Evolutionary conservation across 2,113 vertebrate genomes (phyloP), one percentile per base, ranked within the genome.

Genomic region (Mastomys natalensis): DNA sequence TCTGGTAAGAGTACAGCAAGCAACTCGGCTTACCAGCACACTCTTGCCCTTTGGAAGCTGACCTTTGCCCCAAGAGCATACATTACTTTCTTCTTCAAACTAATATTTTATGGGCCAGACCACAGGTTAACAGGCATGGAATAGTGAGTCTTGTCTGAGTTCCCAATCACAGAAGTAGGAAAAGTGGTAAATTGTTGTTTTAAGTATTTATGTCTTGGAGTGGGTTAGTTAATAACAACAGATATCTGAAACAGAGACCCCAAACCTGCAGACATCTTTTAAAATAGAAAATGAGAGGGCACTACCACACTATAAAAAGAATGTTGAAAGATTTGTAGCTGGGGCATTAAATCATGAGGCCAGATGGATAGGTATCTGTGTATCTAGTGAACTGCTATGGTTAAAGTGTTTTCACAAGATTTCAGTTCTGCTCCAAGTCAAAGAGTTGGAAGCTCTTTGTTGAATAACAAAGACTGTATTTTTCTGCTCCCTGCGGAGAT

Each of bases 231-330:
- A 12, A 74, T 0, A 91, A 26, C 48, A 87, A 72, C 1, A 88
- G 29, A 64, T 17, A 64, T 68, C 43, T 72, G 85, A 76, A 93
- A 78, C 24, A 96, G 62, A 94, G 60, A 85, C 31, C 60, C 13
- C 17, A 94, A 91, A 94, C 29, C 17, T 53, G 7, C 43, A 95
- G 60, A 58, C 3, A 60, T 40, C 29, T 84, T 95, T 95, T 90
- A 64, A 94, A 76, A 80, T 70, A 70, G 76, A 43, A 95, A 84
- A 86, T n/a, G 64, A 16, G 55, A 84, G 64, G 31, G n/a, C 21
- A 64, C 1, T 93, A 22, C 84, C 21, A n/a, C 7, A 2, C 31
- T 68, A 2, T 91, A 78, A 64, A 4, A 72, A 85, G n/a, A 89
- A 87, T 76, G 43, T 48, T 53, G 37, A 70, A 87, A 87, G 43